A percentile compares a stretch with the other conserved stretches of the same genome.
Evolutionary conservation across 2,113 vertebrate species (phyloP).

Genomic region (Macroglossus sobrinus): DNA sequence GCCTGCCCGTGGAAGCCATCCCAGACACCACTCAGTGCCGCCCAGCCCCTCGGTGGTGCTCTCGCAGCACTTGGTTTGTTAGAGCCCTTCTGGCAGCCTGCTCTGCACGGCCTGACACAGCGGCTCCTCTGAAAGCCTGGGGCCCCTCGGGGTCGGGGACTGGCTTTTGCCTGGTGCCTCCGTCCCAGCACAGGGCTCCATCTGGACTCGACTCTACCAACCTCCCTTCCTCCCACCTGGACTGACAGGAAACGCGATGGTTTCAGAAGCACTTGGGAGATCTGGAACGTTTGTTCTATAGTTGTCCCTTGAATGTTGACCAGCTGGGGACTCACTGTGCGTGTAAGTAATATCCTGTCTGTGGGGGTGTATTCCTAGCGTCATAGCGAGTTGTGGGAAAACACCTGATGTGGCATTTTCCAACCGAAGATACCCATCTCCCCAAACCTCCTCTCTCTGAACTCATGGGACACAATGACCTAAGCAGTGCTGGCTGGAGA

Average conservation of each 20-base stretch:
- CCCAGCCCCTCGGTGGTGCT: background rate
- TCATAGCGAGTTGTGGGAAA: background rate
- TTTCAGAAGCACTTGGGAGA: background rate
- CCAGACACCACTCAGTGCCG: background rate
- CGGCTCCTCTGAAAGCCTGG: background rate
- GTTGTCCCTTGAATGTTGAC: background rate
- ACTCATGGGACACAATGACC: background rate
- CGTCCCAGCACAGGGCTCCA: background rate
- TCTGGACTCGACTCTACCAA: background rate
- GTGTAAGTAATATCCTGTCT: conserved; percentile 20
- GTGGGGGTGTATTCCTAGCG: background rate
- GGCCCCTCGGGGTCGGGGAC: background rate
- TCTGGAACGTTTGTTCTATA: background rate
- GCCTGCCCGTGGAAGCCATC: background rate
- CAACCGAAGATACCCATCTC: background rate
- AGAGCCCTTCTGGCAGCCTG: background rate
- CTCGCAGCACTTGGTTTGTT: background rate
- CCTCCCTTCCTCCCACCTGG: background rate
- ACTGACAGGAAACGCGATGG: background rate
- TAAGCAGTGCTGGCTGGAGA: background rate
- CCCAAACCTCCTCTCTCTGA: background rate
- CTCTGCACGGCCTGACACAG: rapidly evolving
- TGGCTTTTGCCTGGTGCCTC: background rate
- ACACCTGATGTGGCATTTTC: background rate
- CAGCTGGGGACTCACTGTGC: background rate